Evolutionary conservation across 2,888 invertebrate genomes (phyloP), one percentile per base, ranked within the genome.

Genomic region (Holacanthella duospinosa): DNA sequence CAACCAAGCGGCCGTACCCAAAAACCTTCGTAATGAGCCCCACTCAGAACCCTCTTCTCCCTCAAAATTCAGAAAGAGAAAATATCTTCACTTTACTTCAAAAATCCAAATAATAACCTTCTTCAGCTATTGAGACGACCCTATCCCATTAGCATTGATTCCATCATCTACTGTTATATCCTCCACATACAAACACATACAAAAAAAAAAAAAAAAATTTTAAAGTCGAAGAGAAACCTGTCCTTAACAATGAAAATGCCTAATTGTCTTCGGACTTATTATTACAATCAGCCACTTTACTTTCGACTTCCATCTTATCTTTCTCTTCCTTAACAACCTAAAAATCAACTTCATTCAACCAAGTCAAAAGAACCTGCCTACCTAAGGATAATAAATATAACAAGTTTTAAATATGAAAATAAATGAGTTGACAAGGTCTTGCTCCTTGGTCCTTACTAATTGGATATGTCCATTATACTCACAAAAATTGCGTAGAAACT

Each of bases 351-450:
- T n/a, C n/a, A n/a, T 25, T n/a, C 54, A 25, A 21, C 56, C n/a
- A 12, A 21, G 6, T 16, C 24, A 16, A 55, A 16, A 55, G 24
- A 26, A 24, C 24, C 24, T 12, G 9, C 26, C 19, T 26, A 60
- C 60, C 55, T 57, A 60, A 57, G 60, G 60, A 60, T 58, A 64
- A 61, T 64, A 61, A 61, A 64, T 64, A 64, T 56, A 61, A 61
- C 60, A 28, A 60, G 36, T 43, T 9, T 25, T 12, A 29, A 25
- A 55, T 55, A 55, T 48, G 12, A 26, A 63, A 66, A 64, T 69
- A 69, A 69, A 67, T 66, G 65, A 70, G 70, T 66, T 70, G 70
- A 70, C 70, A 70, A 69, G 70, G 68, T n/a, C n/a, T 70, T 68
- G 16, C 36, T 36, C 9, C 9, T 70, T 66, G 67, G 63, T 64